Evolutionary conservation across 2,113 vertebrate species (phyloP).

Genomic region (Athene cunicularia): DNA sequence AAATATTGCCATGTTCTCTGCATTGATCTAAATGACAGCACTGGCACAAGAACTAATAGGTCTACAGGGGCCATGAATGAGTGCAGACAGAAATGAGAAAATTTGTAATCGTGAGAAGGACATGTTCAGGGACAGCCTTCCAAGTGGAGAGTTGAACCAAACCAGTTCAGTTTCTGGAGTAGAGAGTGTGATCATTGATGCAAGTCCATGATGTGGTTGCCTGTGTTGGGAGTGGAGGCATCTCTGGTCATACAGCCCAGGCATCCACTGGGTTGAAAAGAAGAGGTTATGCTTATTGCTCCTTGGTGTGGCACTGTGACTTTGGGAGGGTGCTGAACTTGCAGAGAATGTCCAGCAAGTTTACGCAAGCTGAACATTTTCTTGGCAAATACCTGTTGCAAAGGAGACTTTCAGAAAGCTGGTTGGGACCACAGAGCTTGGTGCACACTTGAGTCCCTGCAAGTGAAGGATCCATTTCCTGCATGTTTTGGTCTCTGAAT

Average conservation of each 20-base stretch:
- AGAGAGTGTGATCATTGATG: neutral
- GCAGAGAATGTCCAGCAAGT: neutral
- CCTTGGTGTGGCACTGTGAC: neutral
- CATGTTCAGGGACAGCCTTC: neutral
- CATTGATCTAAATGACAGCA: neutral
- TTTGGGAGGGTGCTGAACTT: neutral
- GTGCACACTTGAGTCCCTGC: neutral
- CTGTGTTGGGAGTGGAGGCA: fast-evolving
- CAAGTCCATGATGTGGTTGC: neutral
- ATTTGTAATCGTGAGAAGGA: constrained; percentile 1
- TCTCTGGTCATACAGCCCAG: neutral
- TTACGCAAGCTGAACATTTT: neutral
- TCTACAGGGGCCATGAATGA: neutral
- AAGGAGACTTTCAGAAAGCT: neutral
- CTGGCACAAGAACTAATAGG: constrained; percentile 42
- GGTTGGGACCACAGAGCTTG: neutral
- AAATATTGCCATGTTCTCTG: constrained; percentile 25
- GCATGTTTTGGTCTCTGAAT: neutral
- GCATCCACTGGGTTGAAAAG: neutral
- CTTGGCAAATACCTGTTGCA: neutral
- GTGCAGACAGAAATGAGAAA: constrained; percentile 24
- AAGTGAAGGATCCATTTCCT: neutral
- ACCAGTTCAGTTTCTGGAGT: neutral
- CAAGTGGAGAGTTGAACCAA: neutral
- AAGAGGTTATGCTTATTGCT: neutral